Evolutionary conservation across 2,888 invertebrate genomes (phyloP).

Genomic region (Eurois occulta): DNA sequence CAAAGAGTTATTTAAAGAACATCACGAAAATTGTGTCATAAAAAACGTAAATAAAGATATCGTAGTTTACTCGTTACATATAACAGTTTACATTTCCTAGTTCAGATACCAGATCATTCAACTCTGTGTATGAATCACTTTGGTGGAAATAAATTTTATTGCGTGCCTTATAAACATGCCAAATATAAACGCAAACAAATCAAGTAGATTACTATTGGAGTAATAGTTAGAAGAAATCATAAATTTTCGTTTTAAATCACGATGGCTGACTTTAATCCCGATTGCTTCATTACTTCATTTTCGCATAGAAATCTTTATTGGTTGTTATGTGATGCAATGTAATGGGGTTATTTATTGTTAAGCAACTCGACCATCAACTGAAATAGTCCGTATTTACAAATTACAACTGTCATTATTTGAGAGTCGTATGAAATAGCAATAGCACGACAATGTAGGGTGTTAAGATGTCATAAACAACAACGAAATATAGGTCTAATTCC

Average conservation of each 20-base stretch:
- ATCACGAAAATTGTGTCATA: slow-evolving; percentile 1
- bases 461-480: neutral
- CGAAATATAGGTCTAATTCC: neutral
- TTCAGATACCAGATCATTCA: slow-evolving; percentile 47
- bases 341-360: neutral
- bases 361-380: neutral
- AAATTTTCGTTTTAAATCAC: slow-evolving; percentile 24
- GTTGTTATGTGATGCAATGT: neutral
- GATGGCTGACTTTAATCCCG: slow-evolving; percentile 15
- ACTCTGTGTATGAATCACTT: slow-evolving; percentile 51
- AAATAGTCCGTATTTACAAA: neutral
- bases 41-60: slow-evolving; percentile 38
- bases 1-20: slow-evolving; percentile 6
- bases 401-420: neutral
- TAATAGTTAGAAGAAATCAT: slow-evolving; percentile 24
- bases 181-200: slow-evolving; percentile 48
- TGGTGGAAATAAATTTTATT: slow-evolving; percentile 42
- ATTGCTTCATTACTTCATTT: slow-evolving; percentile 8
- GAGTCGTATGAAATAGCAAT: neutral
- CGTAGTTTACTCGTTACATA: slow-evolving; percentile 36
- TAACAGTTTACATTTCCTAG: slow-evolving; percentile 38
- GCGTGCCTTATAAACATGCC: slow-evolving; percentile 51
- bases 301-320: neutral
- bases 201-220: slow-evolving; percentile 28
- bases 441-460: neutral